Base-by-base conservation (phyloP, 2,797 vertebrate genomes). In the Sebastiscus albofasciatus region DNA sequence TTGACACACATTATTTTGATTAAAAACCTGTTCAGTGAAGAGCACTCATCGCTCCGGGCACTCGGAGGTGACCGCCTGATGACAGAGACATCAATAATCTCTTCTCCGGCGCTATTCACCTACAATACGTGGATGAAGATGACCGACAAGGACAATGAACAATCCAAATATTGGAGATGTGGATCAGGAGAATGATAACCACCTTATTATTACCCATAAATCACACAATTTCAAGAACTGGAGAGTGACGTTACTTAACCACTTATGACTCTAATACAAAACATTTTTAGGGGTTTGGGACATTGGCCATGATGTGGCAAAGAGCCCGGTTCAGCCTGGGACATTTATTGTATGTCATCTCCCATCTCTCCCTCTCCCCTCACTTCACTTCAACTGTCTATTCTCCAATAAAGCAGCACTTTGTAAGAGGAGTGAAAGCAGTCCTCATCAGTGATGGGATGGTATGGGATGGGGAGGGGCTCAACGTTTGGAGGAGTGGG, bases 71-170 rank as follows among this genome's bases (percentile, higher is more conserved):
- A 88, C 87, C 74, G 80, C 74, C 84, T 34, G 66, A 77, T 83
- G 89, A 93, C 87, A 90, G 89, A 82, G 81, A 86, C 91, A 90
- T 91, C 90, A 94, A 89, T 93, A 92, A 92, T 90, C 85, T 84
- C 81, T 83, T 86, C 81, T 88, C 73, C 8, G 83, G 22, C n/a
- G 20, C 77, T 20, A 71, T 22, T 89, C 80, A 76, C 80, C 83
- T 34, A 76, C 80, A 78, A 84, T 71, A 83, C 67, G 24, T 2
- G 29, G 82, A 71, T 36, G 87, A 61, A 78, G 85, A 90, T 80
- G 88, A 89, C 84, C 75, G 83, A 92, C 90, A 92, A 93, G 87
- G 87, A 85, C 87, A 75, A 77, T 67, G 89, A 90, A 84, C 85
- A 86, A 85, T 88, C 86, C 84, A 86, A 85, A 92, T 88, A 91